Percentiles rank a stretch among this genome's conserved stretches.
phyloP scores from a whole-genome alignment of 1,140 invertebrate species.

The Solenopsis invicta region DNA sequence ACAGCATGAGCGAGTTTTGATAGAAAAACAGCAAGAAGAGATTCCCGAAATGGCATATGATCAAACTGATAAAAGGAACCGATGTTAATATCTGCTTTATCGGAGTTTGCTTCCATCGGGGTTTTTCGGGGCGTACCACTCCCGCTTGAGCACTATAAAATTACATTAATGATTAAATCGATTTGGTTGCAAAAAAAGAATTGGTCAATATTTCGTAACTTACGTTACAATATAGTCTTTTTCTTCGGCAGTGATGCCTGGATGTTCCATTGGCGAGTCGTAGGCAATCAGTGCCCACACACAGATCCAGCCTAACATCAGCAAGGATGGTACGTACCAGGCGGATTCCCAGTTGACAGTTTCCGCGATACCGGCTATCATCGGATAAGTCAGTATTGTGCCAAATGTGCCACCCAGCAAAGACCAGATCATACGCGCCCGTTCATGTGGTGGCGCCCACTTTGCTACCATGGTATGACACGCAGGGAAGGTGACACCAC shows the following conservation, averaged over 20 bases:
- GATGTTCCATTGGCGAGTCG: conserved; percentile 91
- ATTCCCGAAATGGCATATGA: conserved; percentile 90
- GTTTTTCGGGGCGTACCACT: conserved; percentile 68
- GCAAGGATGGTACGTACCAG: conserved; percentile 90
- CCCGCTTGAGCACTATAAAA: conserved; percentile 75
- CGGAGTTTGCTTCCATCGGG: conserved; percentile 74
- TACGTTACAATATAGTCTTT: conserved; percentile 90
- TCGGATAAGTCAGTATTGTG: conserved; percentile 91
- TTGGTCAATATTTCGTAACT: conserved; percentile 15
- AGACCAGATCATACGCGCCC: conserved; percentile 91
- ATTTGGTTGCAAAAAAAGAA: background rate
- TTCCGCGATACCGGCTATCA: conserved; percentile 89
- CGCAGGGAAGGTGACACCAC: conserved; percentile 90
- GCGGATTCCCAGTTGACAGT: conserved; percentile 90
- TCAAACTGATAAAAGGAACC: conserved; percentile 90
- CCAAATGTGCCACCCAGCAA: conserved; percentile 92
- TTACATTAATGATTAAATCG: background rate
- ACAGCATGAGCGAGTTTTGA: conserved; percentile 94
- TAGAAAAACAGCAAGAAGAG: conserved; percentile 92
- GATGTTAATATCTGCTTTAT: conserved; percentile 87
- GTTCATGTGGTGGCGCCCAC: conserved; percentile 91
- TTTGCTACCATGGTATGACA: conserved; percentile 90
- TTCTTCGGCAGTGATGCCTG: conserved; percentile 91
- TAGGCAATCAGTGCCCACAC: conserved; percentile 89
- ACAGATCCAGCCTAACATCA: conserved; percentile 88